Percentiles rank a stretch among this genome's conserved stretches.
These are phyloP conservation scores for Sphaerophoria rueppellii DNA, from an alignment of 2,888 invertebrate species.

Conservation along the genomic window DNA sequence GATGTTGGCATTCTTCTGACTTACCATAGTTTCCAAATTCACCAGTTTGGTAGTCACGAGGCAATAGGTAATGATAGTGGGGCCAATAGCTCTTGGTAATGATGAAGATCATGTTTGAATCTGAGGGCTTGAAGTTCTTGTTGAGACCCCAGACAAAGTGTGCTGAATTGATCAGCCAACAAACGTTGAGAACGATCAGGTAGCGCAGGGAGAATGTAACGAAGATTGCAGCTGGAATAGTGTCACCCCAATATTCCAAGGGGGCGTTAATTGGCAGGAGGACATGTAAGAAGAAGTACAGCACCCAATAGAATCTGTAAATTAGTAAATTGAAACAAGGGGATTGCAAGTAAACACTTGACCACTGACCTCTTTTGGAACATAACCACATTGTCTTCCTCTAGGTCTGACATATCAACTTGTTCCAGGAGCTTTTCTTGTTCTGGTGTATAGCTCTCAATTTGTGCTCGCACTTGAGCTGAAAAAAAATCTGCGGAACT, in stretches of 20 bases:
- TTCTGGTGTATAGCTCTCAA: slow-evolving; percentile 86
- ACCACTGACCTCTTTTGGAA: slow-evolving; percentile 89
- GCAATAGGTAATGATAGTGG: slow-evolving; percentile 90
- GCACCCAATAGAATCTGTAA: slow-evolving; percentile 87
- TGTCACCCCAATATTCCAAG: slow-evolving; percentile 90
- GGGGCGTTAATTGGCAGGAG: slow-evolving; percentile 90
- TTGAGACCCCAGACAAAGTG: slow-evolving; percentile 88
- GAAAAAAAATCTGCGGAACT: slow-evolving; percentile 90
- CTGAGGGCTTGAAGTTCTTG: slow-evolving; percentile 87
- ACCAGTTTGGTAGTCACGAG: slow-evolving; percentile 91
- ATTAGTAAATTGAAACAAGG: slow-evolving; percentile 20
- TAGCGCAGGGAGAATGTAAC: slow-evolving; percentile 88
- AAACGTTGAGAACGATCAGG: slow-evolving; percentile 85
- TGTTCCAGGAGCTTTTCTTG: slow-evolving; percentile 85
- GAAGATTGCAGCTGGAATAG: slow-evolving; percentile 85
- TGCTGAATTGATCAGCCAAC: slow-evolving; percentile 89
- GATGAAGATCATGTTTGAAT: slow-evolving; percentile 90
- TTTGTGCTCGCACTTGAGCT: slow-evolving; percentile 89
- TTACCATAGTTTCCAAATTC: slow-evolving; percentile 90
- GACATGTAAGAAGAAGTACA: slow-evolving; percentile 86
- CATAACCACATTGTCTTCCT: slow-evolving; percentile 89
- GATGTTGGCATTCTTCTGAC: background rate
- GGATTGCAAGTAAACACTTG: background rate
- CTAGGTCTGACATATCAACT: slow-evolving; percentile 91
- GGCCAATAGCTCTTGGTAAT: slow-evolving; percentile 90